Evolutionary conservation across 2,888 invertebrate species (phyloP), one percentile per base, ranked within the genome.

Genomic region (Volucella inanis): DNA sequence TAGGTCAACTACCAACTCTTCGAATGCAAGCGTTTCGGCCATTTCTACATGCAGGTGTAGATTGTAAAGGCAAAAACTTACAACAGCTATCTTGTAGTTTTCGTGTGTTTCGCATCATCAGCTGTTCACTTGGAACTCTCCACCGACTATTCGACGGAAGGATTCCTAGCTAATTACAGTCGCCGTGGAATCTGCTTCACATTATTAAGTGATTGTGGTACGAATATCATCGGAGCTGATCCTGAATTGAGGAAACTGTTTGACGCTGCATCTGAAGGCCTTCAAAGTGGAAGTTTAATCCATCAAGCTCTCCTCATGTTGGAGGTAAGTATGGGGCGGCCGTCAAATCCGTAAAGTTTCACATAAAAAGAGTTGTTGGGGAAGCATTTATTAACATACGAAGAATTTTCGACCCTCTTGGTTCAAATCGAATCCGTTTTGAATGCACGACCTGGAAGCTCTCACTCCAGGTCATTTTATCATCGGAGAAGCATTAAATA

Each of bases 121-220:
- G 18, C 18, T 22, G 18, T 22, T 22, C 18, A 65, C 11, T 38
- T 76, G 11, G 75, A 75, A 31, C 11, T 75, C 15, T 77, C 75
- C 18, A 22, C 18, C 18, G 18, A 22, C 18, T 22, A 22, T 2
- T 22, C 18, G 18, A 22, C 18, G 18, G 83, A 88, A 9, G 87
- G 87, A 1, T 90, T 89, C 55, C 11, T 89, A 6, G 88, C 88
- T 0, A 87, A 88, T 0, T 83, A 88, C 14, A 76, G 88, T 3
- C 79, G 89, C 6, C 83, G 89, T 43, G 90, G 90, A 8, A 45
- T 87, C 3, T 88, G 88, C n/a, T 50, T 68, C 1, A 65, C 87
- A 6, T 57, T 90, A 0, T 88, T 87, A 74, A 87, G 87, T 55
- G 90, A 90, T 61, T 88, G 88, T 64, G 90, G 89, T 6, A 88